Base-by-base conservation (phyloP, 2,797 vertebrate species). In the Artibeus lituratus region DNA sequence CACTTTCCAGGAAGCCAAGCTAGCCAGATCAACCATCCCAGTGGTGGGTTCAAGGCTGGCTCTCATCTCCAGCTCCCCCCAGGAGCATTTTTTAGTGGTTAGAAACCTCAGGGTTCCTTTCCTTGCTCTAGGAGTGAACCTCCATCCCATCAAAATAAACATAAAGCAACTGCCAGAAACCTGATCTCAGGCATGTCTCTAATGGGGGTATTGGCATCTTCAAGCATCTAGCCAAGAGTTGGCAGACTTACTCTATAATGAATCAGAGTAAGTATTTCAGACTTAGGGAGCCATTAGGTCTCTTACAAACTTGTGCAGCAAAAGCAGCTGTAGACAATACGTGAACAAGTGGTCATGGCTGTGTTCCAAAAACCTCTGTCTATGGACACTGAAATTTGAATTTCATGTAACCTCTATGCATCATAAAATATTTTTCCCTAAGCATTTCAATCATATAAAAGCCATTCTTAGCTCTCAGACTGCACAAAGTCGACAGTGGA, bases 241-340 rank as follows among this genome's bases (percentile, higher is more conserved):
- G 5, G 37, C 47, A 49, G 42, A 9, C 32, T 12, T 10, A 65
- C 59, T 57, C 62, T 57, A 26, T 69, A 85, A 89, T 82, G 59
- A 15, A 53, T 49, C 35, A 57, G 21, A 82, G 44, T 10, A 88
- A 78, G 47, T 42, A 16, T 22, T 69, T 55, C 29, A 72, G 76
- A 9, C 59, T 22, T 12, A 29, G 22, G 1, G 5, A 18, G 24
- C 14, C 11, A 0, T 49, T 42, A 24, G 29, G 9, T 57, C 53
- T 91, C n/a, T 74, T 5, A 2, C 51, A 2, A 11, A 16, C 1
- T 0, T 21, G 37, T 42, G 16, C 22, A 7, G 0, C 24, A 37
- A 37, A 44, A 15, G 4, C 24, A 35, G 22, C 90, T 8, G 2
- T 12, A n/a, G 74, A 4, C 14, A 24, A 4, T 10, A 29, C 0